Evolutionary conservation across 1,140 invertebrate species (phyloP).

Genomic region (Lepidostoma basale): DNA sequence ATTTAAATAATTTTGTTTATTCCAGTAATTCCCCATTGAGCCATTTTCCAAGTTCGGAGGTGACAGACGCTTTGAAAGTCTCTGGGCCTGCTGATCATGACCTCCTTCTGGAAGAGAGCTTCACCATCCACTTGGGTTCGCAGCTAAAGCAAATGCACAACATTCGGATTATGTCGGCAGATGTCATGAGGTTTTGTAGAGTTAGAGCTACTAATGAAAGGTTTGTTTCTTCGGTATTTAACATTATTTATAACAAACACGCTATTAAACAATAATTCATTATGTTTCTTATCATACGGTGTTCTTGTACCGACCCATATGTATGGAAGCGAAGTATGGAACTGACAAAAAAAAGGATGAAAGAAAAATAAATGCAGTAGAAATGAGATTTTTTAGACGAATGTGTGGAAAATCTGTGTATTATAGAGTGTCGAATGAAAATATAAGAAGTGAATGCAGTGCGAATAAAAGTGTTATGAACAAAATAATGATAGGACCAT

Average conservation of each 20-base stretch:
- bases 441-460: too few species aligned
- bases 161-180: constrained; percentile 85
- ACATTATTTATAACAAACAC: not conserved
- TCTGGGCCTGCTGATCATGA: constrained; percentile 16
- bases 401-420: too few species aligned
- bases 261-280: not conserved
- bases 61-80: not conserved
- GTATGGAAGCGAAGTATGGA: too few species aligned
- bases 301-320: too few species aligned
- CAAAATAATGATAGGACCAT: too few species aligned
- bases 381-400: too few species aligned
- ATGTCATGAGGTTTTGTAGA: constrained; percentile 86
- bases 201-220: constrained; percentile 64
- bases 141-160: constrained; percentile 99
- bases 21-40: constrained; percentile 42
- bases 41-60: constrained; percentile 18
- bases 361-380: too few species aligned
- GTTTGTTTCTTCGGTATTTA: constrained; percentile 42
- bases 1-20: constrained; percentile 16
- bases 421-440: too few species aligned
- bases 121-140: constrained; percentile 95
- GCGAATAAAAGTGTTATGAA: too few species aligned
- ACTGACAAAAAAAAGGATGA: too few species aligned
- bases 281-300: not conserved
- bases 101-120: constrained; percentile 83